Evolutionary conservation across 2,888 invertebrate genomes (phyloP), one percentile per base, ranked within the genome.

Genomic region (Cantharis lateralis): DNA sequence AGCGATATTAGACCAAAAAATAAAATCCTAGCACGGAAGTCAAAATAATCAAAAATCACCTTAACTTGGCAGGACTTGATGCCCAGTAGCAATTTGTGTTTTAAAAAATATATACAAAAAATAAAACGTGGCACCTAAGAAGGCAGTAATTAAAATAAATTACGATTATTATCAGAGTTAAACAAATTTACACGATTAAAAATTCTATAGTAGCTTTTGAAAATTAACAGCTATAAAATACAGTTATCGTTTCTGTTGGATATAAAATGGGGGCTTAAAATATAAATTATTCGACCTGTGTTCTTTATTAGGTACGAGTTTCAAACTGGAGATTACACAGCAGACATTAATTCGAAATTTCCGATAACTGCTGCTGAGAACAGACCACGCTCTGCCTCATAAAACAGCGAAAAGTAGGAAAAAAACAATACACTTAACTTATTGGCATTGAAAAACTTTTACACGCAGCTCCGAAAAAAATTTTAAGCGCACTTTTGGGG

Each of bases 291-390:
- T 79, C 79, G 75, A 74, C 76, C 75, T 73, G 77, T 75, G 78
- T 83, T 84, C 83, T 84, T 84, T 84, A 84, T 83, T 83, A 84
- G 83, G 81, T 82, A 79, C 81, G 81, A 80, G 82, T 82, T 81
- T 77, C 78, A 82, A 83, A 82, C 82, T 81, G 83, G 85, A 85
- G 84, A 85, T 83, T 85, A 83, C 83, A 83, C 85, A 84, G 85
- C 83, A 83, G 82, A 82, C 85, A 85, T 85, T 85, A 85, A 85
- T 85, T 85, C 83, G 81, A 78, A 84, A 84, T 84, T 85, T 84
- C 83, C 84, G 83, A 85, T 85, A 84, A 74, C 78, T 79, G 79
- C 79, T 74, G 75, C 74, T 63, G 63, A 48, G 68, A 16, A 62
- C 72, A 32, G 32, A 63, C 62, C 62, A 68, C 72, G 80, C 78